These are phyloP conservation scores for Macroramphosus scolopax DNA, from an alignment of 2,797 vertebrate genomes.

Conservation along the genomic window DNA sequence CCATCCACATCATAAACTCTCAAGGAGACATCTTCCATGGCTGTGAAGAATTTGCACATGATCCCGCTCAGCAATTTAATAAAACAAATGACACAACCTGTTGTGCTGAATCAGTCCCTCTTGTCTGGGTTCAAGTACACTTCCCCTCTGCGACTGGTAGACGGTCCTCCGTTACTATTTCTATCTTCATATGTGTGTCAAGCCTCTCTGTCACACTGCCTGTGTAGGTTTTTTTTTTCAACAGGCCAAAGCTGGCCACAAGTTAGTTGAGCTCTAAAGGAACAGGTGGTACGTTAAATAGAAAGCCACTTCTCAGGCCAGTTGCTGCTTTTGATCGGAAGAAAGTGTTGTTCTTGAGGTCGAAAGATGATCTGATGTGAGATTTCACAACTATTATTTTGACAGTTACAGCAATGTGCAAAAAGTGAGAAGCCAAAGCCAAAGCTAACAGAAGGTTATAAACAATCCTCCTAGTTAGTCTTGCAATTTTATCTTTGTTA, in stretches of 20 bases:
- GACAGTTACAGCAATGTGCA: too few relatives aligned
- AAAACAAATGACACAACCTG: conserved; percentile 35
- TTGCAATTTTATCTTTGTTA: too few relatives aligned
- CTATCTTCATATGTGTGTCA: conserved; percentile 64
- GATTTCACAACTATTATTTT: too few relatives aligned
- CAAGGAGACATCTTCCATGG: too few relatives aligned
- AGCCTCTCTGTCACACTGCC: conserved; percentile 29
- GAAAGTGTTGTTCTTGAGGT: not conserved
- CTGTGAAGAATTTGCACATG: conserved; percentile 45
- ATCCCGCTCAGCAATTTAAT: conserved; percentile 35
- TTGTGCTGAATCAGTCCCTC: conserved; percentile 10
- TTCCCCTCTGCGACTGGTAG: conserved; percentile 27
- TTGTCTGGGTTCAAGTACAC: not conserved
- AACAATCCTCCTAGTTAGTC: too few relatives aligned
- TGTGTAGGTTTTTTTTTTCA: conserved; percentile 26
- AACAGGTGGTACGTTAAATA: conserved; percentile 40
- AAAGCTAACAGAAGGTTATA: too few relatives aligned
- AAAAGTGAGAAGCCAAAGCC: too few relatives aligned
- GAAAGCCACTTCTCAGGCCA: conserved; percentile 25
- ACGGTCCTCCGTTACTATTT: conserved; percentile 49
- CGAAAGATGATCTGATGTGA: not conserved
- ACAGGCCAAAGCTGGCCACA: conserved; percentile 22
- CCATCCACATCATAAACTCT: too few relatives aligned
- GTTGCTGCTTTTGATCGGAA: conserved; percentile 17
- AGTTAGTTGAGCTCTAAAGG: conserved; percentile 11